These are phyloP conservation scores for Lucilia sericata DNA, from an alignment of 1,140 invertebrate genomes.

Conservation along the genomic window DNA sequence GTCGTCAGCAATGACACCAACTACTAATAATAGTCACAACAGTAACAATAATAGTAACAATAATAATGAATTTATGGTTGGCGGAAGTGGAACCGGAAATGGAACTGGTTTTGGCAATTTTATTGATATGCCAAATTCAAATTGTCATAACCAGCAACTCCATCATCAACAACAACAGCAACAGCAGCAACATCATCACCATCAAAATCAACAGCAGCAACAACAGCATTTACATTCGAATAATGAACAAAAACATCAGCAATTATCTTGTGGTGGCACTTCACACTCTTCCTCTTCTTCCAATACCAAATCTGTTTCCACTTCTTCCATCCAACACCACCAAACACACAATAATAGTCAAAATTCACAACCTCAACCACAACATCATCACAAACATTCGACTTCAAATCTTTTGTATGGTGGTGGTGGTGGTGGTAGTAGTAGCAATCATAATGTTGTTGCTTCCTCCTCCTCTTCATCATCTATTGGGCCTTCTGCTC, in stretches of 20 bases:
- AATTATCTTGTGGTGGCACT: conserved; percentile 53
- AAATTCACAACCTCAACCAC: conserved; percentile 1
- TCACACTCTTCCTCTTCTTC: conserved; percentile 46
- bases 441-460: conserved; percentile 45
- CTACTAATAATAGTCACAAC: conserved; percentile 42
- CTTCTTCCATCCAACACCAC: conserved; percentile 63
- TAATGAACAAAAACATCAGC: conserved; percentile 58
- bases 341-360: conserved; percentile 64
- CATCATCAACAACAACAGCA: conserved; percentile 46
- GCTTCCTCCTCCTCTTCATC: conserved; percentile 33
- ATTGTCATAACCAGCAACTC: conserved; percentile 45
- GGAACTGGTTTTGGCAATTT: conserved; percentile 58
- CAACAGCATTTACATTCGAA: conserved; percentile 47
- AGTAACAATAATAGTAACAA: conserved; percentile 50
- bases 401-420: conserved; percentile 36
- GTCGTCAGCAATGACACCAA: conserved; percentile 21
- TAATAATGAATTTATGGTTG: conserved; percentile 38
- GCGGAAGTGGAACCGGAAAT: conserved; percentile 60
- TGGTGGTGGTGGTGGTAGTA: conserved; percentile 23
- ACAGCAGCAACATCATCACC: conserved; percentile 45
- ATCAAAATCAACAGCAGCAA: conserved; percentile 32
- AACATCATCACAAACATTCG: conserved; percentile 53
- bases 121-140: conserved; percentile 29
- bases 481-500: neutral
- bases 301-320: conserved; percentile 65